Evolutionary conservation across 1,140 invertebrate species (phyloP), one percentile per base, ranked within the genome.

Genomic region (Drosophila kanapiae): DNA sequence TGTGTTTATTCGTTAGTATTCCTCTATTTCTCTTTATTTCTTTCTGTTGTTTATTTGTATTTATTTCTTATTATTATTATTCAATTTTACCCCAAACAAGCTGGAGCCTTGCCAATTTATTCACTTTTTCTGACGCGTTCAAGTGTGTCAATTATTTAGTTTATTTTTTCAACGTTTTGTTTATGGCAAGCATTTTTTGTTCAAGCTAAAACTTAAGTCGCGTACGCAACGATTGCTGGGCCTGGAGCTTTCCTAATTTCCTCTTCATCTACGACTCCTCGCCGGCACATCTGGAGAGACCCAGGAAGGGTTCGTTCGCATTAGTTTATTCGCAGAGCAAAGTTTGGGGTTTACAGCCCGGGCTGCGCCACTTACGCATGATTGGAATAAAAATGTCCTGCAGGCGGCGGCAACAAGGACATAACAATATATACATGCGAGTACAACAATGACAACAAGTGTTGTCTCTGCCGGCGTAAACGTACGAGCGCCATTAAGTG

Each of bases 321-420:
- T 71, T 71, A 57, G 68, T 54, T 56, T 53, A 49, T 23, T 35
- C 58, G 9, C 37, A 14, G 33, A 4, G 9, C 43, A 51, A 67
- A 77, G 61, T 68, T 63, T 35, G 60, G 79, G 59, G 48, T 56
- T 78, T 75, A 61, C 59, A 37, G 79, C 49, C 37, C 48, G 27
- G 48, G 9, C 48, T 74, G 65, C 57, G 51, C 42, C 69, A 74
- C 78, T 63, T 68, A 84, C 72, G 77, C 81, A 63, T 84, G 81
- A 80, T 84, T 75, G 78, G 83, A 67, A 87, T 82, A 74, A 72
- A 74, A 79, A 82, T 72, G 38, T 71, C 72, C 63, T 75, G 42
- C 63, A 64, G 49, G 75, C 78, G 49, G 75, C 78, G 61, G 71
- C 51, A 45, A 53, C 69, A 82, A 76, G 58, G 58, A 59, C 57